Evolutionary conservation across 2,797 vertebrate species (phyloP).

Genomic region (Neosilurus mollespiculum): DNA sequence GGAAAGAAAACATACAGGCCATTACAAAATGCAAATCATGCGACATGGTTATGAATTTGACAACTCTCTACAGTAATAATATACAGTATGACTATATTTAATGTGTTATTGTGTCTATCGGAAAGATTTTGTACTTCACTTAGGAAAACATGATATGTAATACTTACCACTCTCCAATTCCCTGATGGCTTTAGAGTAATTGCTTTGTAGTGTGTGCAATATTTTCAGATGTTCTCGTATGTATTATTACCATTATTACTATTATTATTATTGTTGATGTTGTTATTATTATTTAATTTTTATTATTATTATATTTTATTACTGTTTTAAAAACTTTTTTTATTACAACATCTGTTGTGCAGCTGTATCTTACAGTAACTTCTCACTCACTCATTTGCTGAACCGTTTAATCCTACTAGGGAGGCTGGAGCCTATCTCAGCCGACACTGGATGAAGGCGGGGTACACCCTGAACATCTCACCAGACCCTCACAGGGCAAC

Average conservation of each 20-base stretch:
- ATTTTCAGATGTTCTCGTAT: slow-evolving; percentile 1
- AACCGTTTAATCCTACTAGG: no score
- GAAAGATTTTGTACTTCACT: background rate
- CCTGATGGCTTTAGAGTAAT: background rate
- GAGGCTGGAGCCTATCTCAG: no score
- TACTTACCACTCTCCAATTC: background rate
- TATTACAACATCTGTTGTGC: background rate
- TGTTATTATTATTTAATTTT: background rate
- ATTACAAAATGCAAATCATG: background rate
- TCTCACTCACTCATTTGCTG: no score
- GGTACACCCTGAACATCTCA: no score
- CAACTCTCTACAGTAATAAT: background rate
- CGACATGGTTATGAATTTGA: background rate
- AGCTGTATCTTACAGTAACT: no score
- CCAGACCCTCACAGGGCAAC: no score
- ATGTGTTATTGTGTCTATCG: background rate
- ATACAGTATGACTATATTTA: background rate
- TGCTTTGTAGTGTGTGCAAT: background rate
- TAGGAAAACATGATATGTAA: background rate
- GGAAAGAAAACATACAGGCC: background rate
- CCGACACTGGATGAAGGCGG: no score
- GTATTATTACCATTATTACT: background rate
- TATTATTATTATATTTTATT: no score
- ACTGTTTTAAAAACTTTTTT: no score
- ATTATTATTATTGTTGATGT: no score